Percentiles rank a stretch among this genome's conserved stretches.
These are phyloP conservation scores for Hesperophylax magnus DNA, from an alignment of 1,140 invertebrate species.

Conservation along the genomic window DNA sequence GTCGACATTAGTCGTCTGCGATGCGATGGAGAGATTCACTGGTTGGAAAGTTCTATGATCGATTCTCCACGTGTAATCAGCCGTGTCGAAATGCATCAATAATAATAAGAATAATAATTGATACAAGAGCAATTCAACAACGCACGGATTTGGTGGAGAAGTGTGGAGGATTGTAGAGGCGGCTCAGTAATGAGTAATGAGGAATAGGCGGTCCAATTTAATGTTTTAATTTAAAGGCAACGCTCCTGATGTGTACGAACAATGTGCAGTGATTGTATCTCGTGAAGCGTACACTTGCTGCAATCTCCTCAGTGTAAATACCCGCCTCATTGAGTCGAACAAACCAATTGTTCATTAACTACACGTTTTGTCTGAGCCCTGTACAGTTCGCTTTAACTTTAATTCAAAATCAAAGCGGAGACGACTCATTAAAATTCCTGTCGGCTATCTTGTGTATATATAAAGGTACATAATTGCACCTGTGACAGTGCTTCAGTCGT, in stretches of 20 bases:
- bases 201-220: conserved; percentile 21
- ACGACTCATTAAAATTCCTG: no score
- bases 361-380: not conserved
- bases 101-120: conserved; percentile 16
- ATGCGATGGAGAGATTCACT: not conserved
- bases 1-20: conserved; percentile 10
- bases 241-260: conserved; percentile 12
- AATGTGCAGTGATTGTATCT: conserved; percentile 20
- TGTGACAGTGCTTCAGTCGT: no score
- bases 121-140: conserved; percentile 16
- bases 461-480: no score
- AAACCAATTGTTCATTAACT: not conserved
- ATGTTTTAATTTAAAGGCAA: conserved; percentile 27
- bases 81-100: conserved; percentile 27
- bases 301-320: conserved; percentile 24
- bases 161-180: not conserved
- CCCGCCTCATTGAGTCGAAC: conserved; percentile 12
- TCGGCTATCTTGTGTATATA: no score
- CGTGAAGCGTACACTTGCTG: not conserved
- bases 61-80: conserved; percentile 9
- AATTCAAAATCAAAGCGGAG: not conserved
- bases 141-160: not conserved
- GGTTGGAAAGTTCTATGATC: conserved; percentile 1
- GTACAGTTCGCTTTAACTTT: not conserved
- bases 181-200: conserved; percentile 3